Conservation (phyloP, 2,113 vertebrate genomes). For the Nansenia antarctica region DNA sequence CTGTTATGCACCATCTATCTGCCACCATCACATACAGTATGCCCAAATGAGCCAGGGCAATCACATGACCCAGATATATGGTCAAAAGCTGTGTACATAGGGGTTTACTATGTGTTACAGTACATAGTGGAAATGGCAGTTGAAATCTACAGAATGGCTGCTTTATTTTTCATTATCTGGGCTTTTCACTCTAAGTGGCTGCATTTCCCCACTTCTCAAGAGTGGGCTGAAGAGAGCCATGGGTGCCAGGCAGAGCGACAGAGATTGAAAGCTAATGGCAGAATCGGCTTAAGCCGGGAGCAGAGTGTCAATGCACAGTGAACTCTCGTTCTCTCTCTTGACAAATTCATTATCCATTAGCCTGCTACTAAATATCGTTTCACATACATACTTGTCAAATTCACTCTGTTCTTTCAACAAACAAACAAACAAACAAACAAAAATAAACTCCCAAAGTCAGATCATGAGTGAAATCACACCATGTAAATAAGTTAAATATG, state of each 20-base stretch:
- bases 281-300: slow-evolving; percentile 9
- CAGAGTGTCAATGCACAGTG: slow-evolving; percentile 11
- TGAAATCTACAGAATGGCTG: background rate
- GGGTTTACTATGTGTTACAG: too few species aligned
- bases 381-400: background rate
- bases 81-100: background rate
- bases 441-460: too few species aligned
- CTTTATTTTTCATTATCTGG: slow-evolving; percentile 27
- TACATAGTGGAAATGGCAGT: background rate
- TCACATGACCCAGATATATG: background rate
- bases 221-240: slow-evolving; percentile 5
- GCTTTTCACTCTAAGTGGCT: slow-evolving; percentile 19
- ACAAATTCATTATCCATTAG: slow-evolving; percentile 16
- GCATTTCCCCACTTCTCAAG: background rate
- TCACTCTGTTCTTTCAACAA: background rate
- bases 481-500: background rate
- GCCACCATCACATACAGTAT: background rate
- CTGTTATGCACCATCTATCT: background rate
- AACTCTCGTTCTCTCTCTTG: slow-evolving; percentile 4
- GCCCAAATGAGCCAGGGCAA: background rate
- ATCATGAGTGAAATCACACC: background rate
- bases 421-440: too few species aligned
- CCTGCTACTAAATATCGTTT: background rate
- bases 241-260: slow-evolving; percentile 6
- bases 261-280: slow-evolving; percentile 20